A percentile compares a stretch with the other conserved stretches of the same genome.
These are phyloP conservation scores for Clytia hemisphaerica DNA, from an alignment of 30 jellyfish, hydroid and myxozoan species.

Conservation along the genomic window DNA sequence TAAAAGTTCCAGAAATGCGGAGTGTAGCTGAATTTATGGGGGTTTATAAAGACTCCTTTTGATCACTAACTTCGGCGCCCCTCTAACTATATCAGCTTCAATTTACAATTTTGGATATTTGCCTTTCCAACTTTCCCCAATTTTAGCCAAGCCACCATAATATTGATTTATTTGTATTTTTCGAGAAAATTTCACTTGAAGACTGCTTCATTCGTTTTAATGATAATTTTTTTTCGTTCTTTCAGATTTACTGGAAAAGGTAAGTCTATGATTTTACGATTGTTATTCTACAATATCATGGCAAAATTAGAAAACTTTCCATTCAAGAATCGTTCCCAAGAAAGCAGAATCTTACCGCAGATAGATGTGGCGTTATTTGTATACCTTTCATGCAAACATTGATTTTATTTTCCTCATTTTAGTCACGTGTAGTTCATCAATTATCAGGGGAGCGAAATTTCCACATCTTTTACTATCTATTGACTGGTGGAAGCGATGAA, in stretches of 20 bases:
- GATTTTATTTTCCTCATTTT: not conserved
- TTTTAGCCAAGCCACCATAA: no score
- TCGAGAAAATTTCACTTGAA: no score
- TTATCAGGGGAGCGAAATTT: constrained; percentile 84
- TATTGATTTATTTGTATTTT: no score
- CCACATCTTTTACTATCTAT: constrained; percentile 71
- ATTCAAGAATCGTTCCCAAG: not conserved
- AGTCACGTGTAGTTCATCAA: constrained; percentile 97
- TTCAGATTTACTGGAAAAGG: constrained; percentile 95
- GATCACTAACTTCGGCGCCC: no score
- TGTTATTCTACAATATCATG: no score
- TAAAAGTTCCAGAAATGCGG: no score
- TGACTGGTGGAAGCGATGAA: constrained; percentile 66
- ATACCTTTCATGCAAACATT: not conserved
- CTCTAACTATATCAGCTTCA: no score
- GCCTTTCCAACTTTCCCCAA: no score
- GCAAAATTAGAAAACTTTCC: no score
- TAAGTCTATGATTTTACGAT: no score
- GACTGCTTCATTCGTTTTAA: not conserved
- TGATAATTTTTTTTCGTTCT: constrained; percentile 6
- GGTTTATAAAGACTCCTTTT: no score
- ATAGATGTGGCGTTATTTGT: not conserved
- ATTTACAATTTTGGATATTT: no score
- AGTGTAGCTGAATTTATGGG: not conserved
- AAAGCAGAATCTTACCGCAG: not conserved